Evolutionary conservation across 1,140 invertebrate species (phyloP).

Genomic region (Tetramorium parvispinum): DNA sequence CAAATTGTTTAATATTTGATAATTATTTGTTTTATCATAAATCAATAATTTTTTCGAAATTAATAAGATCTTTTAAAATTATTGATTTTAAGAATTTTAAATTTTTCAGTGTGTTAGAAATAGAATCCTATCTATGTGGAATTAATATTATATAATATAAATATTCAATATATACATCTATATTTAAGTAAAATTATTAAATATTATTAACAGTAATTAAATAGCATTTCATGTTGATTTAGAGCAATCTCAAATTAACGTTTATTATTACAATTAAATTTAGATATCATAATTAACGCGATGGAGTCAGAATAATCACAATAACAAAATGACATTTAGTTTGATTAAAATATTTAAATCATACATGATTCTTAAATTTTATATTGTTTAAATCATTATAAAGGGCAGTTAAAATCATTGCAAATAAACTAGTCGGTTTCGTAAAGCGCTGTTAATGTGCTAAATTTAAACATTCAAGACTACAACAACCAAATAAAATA

Average conservation of each 20-base stretch:
- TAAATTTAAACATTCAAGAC: too few species aligned
- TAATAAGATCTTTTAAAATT: neutral
- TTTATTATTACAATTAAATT: conserved; percentile 13
- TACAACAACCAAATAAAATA: neutral
- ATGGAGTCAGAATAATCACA: neutral
- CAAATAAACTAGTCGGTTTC: neutral
- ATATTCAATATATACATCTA: neutral
- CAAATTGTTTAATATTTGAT: neutral
- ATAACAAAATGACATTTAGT: neutral
- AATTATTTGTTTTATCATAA: neutral
- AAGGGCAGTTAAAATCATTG: neutral
- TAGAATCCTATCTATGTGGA: neutral
- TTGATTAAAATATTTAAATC: neutral
- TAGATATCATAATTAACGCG: neutral
- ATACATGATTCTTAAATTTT: neutral
- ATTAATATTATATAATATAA: neutral
- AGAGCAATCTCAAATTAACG: conserved; percentile 14
- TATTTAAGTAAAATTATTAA: neutral
- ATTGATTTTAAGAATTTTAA: neutral
- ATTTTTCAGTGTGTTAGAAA: neutral
- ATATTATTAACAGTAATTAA: conserved; percentile 14
- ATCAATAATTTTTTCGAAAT: neutral
- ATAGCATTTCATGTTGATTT: neutral
- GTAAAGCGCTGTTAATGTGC: neutral
- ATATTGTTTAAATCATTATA: neutral